Conservation (phyloP, 2,888 invertebrate genomes). For the Sinohyriopsis cumingii region DNA sequence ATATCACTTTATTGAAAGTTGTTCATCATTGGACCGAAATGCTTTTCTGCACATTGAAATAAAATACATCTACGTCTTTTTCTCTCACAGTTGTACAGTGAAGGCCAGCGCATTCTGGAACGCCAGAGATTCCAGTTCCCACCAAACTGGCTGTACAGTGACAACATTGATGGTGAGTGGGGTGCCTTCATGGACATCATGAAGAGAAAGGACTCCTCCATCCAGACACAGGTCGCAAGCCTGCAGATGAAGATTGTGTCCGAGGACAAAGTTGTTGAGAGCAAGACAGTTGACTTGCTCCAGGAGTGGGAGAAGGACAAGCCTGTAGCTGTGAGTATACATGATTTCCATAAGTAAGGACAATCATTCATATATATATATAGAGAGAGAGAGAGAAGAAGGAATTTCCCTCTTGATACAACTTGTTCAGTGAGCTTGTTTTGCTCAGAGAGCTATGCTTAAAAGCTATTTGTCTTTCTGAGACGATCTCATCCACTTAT, state of each 20-base stretch:
- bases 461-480: no score
- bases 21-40: no score
- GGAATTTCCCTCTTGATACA: no score
- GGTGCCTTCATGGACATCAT: slow-evolving; percentile 99
- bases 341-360: no score
- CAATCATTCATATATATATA: no score
- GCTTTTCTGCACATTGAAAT: no score
- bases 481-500: no score
- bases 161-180: slow-evolving; percentile 99
- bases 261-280: slow-evolving; percentile 98
- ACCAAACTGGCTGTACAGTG: slow-evolving; percentile 96
- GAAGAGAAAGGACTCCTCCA: slow-evolving; percentile 91
- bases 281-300: slow-evolving; percentile 92
- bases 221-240: slow-evolving; percentile 71
- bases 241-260: slow-evolving; percentile 98
- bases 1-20: no score
- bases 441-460: no score
- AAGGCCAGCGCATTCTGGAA: slow-evolving; percentile 96
- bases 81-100: slow-evolving; percentile 84
- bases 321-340: slow-evolving; percentile 82
- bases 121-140: slow-evolving; percentile 99
- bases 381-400: no score
- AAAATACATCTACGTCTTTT: no score
- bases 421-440: no score
- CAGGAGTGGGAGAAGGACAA: slow-evolving; percentile 98